These are phyloP conservation scores for Myotis pilosus DNA, from an alignment of 2,797 vertebrate species.

Conservation along the genomic window DNA sequence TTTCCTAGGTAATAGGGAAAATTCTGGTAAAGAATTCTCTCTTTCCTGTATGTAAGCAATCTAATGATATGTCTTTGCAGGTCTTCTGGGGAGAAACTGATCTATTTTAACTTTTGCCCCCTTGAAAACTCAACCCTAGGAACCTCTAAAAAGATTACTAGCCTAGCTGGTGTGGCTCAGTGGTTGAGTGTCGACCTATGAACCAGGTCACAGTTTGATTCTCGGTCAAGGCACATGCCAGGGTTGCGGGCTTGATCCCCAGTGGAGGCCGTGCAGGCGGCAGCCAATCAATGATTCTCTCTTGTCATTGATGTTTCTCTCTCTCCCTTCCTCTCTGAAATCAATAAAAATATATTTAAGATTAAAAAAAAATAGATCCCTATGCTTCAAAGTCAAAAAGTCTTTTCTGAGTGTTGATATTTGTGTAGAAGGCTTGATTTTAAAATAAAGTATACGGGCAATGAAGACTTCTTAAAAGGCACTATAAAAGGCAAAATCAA, in stretches of 20 bases:
- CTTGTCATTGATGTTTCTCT: too few relatives aligned
- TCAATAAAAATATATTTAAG: too few relatives aligned
- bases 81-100: not conserved
- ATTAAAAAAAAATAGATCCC: too few relatives aligned
- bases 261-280: too few relatives aligned
- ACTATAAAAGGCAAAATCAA: constrained; percentile 1
- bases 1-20: constrained; percentile 39
- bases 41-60: not conserved
- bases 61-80: not conserved
- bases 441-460: not conserved
- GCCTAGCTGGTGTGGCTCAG: too few relatives aligned
- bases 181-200: too few relatives aligned
- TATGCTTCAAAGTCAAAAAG: not conserved
- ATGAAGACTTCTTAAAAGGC: not conserved
- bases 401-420: not conserved
- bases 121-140: not conserved
- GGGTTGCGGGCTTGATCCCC: too few relatives aligned
- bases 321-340: too few relatives aligned
- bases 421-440: not conserved
- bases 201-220: too few relatives aligned
- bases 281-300: too few relatives aligned
- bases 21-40: constrained; percentile 32
- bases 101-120: not conserved
- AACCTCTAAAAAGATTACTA: not conserved
- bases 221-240: too few relatives aligned